phyloP scores from a whole-genome alignment of 2,113 vertebrate species.

The Ophiodon elongatus region DNA sequence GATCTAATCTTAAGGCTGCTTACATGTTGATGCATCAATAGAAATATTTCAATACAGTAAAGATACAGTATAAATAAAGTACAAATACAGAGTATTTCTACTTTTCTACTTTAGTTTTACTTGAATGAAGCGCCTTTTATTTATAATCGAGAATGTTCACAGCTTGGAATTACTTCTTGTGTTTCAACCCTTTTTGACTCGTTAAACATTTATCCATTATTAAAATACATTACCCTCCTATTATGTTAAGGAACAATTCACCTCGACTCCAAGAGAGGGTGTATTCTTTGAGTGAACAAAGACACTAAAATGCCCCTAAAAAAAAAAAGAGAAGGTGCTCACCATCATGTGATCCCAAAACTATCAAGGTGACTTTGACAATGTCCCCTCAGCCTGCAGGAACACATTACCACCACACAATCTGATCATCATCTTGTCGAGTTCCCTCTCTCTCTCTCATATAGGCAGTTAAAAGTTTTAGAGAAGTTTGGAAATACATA shows the following conservation, averaged over 20 bases:
- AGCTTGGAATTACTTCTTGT: neutral
- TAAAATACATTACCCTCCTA: no score
- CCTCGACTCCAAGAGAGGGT: neutral
- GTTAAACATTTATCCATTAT: neutral
- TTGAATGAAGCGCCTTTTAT: neutral
- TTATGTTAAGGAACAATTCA: no score
- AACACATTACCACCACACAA: neutral
- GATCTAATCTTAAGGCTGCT: neutral
- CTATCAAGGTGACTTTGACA: neutral
- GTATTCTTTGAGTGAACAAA: neutral
- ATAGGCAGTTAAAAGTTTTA: no score
- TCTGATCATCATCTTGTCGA: neutral
- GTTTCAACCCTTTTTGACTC: neutral
- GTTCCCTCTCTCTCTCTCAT: neutral
- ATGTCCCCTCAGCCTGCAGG: conserved; percentile 7
- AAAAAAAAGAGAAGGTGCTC: neutral
- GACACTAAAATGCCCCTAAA: neutral
- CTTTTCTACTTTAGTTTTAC: no score
- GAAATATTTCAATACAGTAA: neutral
- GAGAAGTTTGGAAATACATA: neutral
- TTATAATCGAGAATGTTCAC: neutral
- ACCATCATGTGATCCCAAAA: neutral
- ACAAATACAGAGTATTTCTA: no score
- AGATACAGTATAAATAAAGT: no score
- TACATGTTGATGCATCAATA: neutral